Percentiles rank a stretch among this genome's conserved stretches.
Evolutionary conservation across 2,888 invertebrate genomes (phyloP).

Genomic region (Branchellion lobata): DNA sequence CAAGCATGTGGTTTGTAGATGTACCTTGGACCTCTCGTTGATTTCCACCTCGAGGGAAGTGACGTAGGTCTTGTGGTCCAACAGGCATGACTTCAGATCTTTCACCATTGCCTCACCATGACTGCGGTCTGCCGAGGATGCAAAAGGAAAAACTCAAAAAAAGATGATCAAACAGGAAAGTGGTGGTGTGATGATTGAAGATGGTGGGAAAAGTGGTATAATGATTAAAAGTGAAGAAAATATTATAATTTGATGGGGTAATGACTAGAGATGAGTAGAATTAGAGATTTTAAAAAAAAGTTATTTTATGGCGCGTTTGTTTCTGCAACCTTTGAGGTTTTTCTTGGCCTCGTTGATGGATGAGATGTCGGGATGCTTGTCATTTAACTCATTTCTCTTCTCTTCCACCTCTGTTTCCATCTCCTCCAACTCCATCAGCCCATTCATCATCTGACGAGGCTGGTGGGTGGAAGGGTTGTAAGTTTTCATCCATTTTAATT

Average conservation of each 20-base stretch:
- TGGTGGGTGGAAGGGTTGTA: neutral
- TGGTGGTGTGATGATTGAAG: too few species aligned
- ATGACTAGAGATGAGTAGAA: too few species aligned
- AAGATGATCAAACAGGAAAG: neutral
- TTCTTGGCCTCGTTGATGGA: neutral
- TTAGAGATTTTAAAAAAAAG: too few species aligned
- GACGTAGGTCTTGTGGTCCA: constrained; percentile 78
- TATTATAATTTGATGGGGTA: too few species aligned
- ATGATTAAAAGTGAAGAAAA: too few species aligned
- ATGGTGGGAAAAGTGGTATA: too few species aligned
- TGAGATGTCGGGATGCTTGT: neutral
- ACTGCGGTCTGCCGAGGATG: constrained; percentile 74
- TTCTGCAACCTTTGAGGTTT: constrained; percentile 6
- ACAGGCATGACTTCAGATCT: constrained; percentile 79
- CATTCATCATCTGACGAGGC: constrained; percentile 5
- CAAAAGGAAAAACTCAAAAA: neutral
- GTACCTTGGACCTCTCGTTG: constrained; percentile 69
- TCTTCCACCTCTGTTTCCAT: constrained; percentile 15
- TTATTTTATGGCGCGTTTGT: too few species aligned
- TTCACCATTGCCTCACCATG: constrained; percentile 83
- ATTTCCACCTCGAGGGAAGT: constrained; percentile 76
- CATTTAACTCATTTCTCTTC: neutral
- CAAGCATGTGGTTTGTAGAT: too few species aligned
- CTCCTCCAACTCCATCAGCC: neutral
- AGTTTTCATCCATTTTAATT: too few species aligned